Evolutionary conservation across 2,113 vertebrate genomes (phyloP).

Genomic region (Phaethon lepturus): DNA sequence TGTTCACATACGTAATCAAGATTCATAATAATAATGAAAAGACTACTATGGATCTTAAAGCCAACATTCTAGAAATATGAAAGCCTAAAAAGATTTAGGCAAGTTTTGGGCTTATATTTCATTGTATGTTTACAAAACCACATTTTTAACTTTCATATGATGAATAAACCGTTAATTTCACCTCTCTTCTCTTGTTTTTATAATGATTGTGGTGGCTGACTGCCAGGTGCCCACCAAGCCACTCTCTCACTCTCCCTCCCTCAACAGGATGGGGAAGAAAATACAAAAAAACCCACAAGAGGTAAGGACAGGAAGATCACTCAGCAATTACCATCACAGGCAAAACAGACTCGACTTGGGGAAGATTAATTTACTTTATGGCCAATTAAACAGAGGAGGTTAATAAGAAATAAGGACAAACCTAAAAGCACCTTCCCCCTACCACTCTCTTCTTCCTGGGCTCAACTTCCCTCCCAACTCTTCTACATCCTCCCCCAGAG

Average conservation of each 20-base stretch:
- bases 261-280: background rate
- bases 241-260: background rate
- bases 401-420: background rate
- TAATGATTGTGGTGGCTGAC: background rate
- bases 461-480: background rate
- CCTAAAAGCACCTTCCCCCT: background rate
- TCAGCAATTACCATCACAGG: background rate
- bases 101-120: background rate
- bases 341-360: background rate
- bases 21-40: background rate
- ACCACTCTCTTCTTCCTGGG: background rate
- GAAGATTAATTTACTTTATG: background rate
- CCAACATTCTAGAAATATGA: background rate
- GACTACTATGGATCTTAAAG: background rate
- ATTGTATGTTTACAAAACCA: background rate
- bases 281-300: background rate
- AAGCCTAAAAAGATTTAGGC: background rate
- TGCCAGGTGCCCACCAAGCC: background rate
- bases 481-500: background rate
- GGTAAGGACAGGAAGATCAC: background rate
- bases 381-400: background rate
- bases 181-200: background rate
- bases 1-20: background rate
- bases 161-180: background rate
- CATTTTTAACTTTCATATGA: background rate